Conservation (phyloP, 2,797 vertebrate genomes). For the Urophycis tenuis region DNA sequence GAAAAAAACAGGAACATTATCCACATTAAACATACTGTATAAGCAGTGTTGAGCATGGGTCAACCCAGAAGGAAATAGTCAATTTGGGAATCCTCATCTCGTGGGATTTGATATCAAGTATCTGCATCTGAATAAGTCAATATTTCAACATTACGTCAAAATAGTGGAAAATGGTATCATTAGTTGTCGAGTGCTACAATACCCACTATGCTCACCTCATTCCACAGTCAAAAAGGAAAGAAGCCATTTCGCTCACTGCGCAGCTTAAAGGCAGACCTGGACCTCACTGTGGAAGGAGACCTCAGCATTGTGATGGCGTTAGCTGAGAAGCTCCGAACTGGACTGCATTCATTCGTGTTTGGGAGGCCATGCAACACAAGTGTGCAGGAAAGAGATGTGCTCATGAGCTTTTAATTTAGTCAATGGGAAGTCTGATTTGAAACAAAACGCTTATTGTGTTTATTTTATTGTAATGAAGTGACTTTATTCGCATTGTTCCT, state of each 20-base stretch:
- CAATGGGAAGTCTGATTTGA: slow-evolving; percentile 2
- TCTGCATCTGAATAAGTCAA: not conserved
- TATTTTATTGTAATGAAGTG: slow-evolving; percentile 1
- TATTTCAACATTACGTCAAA: not conserved
- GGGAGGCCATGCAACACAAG: slow-evolving; percentile 92
- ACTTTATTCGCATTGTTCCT: not conserved
- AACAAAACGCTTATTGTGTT: not conserved
- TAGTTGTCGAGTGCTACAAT: not conserved
- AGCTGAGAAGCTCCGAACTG: slow-evolving; percentile 92
- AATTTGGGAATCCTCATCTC: not conserved
- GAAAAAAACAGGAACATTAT: slow-evolving; percentile 1
- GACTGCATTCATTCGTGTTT: slow-evolving; percentile 93
- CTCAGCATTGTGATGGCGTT: slow-evolving; percentile 95
- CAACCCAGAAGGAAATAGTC: not conserved
- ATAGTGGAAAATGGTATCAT: not conserved
- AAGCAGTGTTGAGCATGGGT: not conserved
- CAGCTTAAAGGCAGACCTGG: slow-evolving; percentile 88
- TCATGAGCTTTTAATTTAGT: slow-evolving; percentile 82
- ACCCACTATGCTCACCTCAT: not conserved
- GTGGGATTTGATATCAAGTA: not conserved
- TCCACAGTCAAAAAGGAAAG: slow-evolving; percentile 89
- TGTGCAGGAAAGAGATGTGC: slow-evolving; percentile 87
- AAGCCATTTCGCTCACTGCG: slow-evolving; percentile 90
- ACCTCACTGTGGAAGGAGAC: slow-evolving; percentile 89
- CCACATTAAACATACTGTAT: not conserved